phyloP scores from a whole-genome alignment of 2,888 invertebrate species.

The Eupelmus urozonus region DNA sequence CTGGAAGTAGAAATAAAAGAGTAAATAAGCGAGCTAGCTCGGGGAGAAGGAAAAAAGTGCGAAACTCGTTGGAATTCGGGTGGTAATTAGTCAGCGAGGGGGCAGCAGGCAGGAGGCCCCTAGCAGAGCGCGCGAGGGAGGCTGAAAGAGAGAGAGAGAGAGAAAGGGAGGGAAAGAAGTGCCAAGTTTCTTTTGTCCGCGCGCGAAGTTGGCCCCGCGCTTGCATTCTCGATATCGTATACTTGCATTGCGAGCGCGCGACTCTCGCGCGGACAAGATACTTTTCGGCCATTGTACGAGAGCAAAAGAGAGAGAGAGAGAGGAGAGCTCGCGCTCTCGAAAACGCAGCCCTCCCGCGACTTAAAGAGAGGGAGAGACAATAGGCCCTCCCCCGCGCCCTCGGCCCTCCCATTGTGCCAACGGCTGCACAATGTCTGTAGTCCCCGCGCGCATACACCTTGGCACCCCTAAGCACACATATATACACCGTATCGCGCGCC shows the following conservation, averaged over 20 bases:
- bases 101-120: too few relatives aligned
- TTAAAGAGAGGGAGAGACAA: conserved; percentile 20
- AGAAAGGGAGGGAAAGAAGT: not conserved
- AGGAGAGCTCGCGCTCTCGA: conserved; percentile 10
- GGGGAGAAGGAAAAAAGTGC: not conserved
- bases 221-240: not conserved
- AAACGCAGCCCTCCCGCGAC: not conserved
- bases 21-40: not conserved
- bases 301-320: too few relatives aligned
- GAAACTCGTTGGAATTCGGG: not conserved
- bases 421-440: too few relatives aligned
- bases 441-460: too few relatives aligned
- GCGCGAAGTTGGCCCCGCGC: not conserved
- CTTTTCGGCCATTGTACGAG: conserved; percentile 9
- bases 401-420: not conserved
- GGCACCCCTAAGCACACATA: not conserved
- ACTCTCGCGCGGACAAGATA: conserved; percentile 20
- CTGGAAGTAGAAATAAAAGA: not conserved
- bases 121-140: not conserved
- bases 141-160: not conserved
- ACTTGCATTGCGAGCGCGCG: too few relatives aligned
- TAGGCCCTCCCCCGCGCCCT: not conserved
- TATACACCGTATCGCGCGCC: not conserved
- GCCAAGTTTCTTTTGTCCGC: conserved; percentile 18
- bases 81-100: not conserved